These are phyloP conservation scores for Galerucella nymphaeae DNA, from an alignment of 2,888 invertebrate genomes.

Conservation along the genomic window DNA sequence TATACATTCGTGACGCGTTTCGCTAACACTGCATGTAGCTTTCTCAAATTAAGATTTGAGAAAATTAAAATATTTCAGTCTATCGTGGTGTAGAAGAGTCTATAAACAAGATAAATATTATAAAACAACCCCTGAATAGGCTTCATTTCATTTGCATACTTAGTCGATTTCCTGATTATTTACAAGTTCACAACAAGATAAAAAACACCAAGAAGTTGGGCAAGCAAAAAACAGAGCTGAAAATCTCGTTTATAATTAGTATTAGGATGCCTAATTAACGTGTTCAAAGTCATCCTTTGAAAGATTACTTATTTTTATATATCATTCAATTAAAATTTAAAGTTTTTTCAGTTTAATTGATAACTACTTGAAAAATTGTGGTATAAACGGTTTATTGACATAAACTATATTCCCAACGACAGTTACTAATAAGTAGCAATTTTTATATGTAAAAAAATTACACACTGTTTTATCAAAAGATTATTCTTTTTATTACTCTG, in stretches of 20 bases:
- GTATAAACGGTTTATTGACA: constrained; percentile 9
- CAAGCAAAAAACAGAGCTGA: constrained; percentile 49
- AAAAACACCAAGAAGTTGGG: constrained; percentile 40
- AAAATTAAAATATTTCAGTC: too few species aligned
- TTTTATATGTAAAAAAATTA: too few species aligned
- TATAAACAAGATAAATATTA: constrained; percentile 24
- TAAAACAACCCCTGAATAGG: constrained; percentile 32
- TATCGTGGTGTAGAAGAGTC: too few species aligned
- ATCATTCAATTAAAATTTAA: constrained; percentile 28
- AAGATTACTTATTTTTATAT: constrained; percentile 35
- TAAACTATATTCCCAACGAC: background rate
- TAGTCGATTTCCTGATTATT: constrained; percentile 28
- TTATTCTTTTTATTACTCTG: too few species aligned
- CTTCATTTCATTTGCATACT: constrained; percentile 39
- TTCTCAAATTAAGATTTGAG: too few species aligned
- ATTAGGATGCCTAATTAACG: constrained; percentile 56
- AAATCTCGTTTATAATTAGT: constrained; percentile 50
- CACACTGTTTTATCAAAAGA: too few species aligned
- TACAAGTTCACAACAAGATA: constrained; percentile 22
- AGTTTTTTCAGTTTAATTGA: constrained; percentile 19
- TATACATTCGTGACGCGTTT: too few species aligned
- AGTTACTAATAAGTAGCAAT: too few species aligned
- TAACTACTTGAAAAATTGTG: constrained; percentile 16
- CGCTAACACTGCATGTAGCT: too few species aligned
- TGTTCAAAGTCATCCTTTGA: constrained; percentile 39